Conservation (phyloP, 2,113 vertebrate species). For the Atrichornis clamosus region DNA sequence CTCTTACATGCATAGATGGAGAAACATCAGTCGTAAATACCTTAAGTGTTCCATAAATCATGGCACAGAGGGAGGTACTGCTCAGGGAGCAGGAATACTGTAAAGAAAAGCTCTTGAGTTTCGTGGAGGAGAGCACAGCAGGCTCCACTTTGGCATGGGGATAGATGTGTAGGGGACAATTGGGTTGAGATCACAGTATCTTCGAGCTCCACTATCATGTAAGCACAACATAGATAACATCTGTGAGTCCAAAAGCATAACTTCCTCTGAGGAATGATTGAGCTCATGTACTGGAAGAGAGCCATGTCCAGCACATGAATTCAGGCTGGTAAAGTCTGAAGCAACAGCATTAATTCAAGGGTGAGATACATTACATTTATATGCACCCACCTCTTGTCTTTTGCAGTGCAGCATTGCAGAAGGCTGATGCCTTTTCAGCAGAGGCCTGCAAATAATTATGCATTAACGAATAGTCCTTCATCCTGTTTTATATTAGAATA, state of each 20-base stretch:
- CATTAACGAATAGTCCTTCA: neutral
- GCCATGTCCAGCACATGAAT: neutral
- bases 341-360: neutral
- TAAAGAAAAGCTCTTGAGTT: neutral
- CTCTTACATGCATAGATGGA: neutral
- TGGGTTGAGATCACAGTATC: neutral
- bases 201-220: neutral
- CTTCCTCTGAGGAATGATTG: neutral
- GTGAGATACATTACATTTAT: neutral
- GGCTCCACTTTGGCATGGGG: neutral
- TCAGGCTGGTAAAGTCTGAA: neutral
- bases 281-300: neutral
- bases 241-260: neutral
- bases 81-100: neutral
- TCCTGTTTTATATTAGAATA: neutral
- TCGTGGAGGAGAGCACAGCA: neutral
- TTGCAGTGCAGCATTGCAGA: neutral
- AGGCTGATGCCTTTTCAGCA: neutral
- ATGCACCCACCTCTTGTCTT: neutral
- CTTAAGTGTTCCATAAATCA: constrained; percentile 1
- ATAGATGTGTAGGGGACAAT: neutral
- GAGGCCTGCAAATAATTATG: neutral
- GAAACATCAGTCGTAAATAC: constrained; percentile 3
- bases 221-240: neutral
- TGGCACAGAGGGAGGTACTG: neutral